Evolutionary conservation across 2,113 vertebrate genomes (phyloP), one percentile per base, ranked within the genome.

Genomic region (Microcebus lehilahytsara): DNA sequence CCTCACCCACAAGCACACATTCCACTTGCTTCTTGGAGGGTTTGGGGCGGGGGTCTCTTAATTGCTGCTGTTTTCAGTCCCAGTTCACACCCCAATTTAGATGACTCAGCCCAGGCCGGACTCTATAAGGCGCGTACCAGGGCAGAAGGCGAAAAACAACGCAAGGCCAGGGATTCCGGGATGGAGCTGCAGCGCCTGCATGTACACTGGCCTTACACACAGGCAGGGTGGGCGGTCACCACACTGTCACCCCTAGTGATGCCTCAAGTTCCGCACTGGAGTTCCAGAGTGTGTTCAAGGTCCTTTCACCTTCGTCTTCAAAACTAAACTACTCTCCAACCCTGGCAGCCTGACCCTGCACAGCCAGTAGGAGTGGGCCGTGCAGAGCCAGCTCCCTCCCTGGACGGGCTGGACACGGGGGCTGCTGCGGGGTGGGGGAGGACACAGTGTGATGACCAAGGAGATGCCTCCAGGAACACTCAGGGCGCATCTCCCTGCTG

Each of bases 301-400:
- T 66, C 46, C 37, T 27, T 67, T 60, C 30, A 2, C 16, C 64
- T 40, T 80, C 56, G n/a, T 79, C 72, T 67, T 25, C 71, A 67
- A 80, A 89, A 86, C 30, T 6, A 46, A 81, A 81, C 34, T 7
- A 32, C 30, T 3, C 9, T 80, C 46, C 42, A 62, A 53, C 34
- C 32, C 67, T n/a, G 34, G 53, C 51, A 78, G 4, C 17, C 74
- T 58, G 56, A 42, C 46, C 60, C 60, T 60, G 72, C n/a, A 37
- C 56, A n/a, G 22, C 5, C 6, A 8, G 49, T 22, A 56, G 53
- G 27, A 75, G 2, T 14, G 20, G 20, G n/a, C 49, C 25, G 20
- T 4, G 0, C 4, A 42, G 71, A 19, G 20, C 53, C 60, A 49
- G 20, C 9, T 4, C 20, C 53, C n/a, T 19, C 25, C 0, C 0